Conservation (phyloP, 2,797 vertebrate genomes). For the Diglossa cyanea region DNA sequence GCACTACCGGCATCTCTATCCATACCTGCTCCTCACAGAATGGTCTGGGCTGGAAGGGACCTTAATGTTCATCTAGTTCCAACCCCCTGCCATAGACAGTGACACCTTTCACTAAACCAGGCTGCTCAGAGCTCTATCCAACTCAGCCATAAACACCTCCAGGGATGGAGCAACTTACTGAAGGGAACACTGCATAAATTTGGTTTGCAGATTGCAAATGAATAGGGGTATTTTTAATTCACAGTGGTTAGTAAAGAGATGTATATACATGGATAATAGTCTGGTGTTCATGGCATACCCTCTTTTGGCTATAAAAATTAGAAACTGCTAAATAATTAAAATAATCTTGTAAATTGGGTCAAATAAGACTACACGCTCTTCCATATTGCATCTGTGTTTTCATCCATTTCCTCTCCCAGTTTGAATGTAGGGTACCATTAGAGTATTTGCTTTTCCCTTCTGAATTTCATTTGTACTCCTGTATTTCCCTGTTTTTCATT, state of each 20-base stretch:
- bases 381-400: background rate
- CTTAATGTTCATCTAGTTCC: background rate
- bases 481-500: background rate
- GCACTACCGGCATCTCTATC: background rate
- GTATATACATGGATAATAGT: background rate
- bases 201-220: background rate
- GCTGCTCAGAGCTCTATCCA: background rate
- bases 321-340: background rate
- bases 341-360: background rate
- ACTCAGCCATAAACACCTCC: background rate
- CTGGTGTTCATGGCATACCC: background rate
- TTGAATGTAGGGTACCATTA: background rate
- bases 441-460: background rate
- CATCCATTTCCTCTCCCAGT: background rate
- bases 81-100: fast-evolving
- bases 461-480: background rate
- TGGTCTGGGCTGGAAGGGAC: background rate
- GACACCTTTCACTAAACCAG: background rate
- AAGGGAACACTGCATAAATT: background rate
- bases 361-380: background rate
- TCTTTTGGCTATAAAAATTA: background rate
- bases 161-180: background rate
- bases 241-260: background rate
- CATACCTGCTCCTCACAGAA: background rate
- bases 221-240: background rate